Base-by-base conservation (phyloP, 2,113 vertebrate genomes). In the Nestor notabilis region DNA sequence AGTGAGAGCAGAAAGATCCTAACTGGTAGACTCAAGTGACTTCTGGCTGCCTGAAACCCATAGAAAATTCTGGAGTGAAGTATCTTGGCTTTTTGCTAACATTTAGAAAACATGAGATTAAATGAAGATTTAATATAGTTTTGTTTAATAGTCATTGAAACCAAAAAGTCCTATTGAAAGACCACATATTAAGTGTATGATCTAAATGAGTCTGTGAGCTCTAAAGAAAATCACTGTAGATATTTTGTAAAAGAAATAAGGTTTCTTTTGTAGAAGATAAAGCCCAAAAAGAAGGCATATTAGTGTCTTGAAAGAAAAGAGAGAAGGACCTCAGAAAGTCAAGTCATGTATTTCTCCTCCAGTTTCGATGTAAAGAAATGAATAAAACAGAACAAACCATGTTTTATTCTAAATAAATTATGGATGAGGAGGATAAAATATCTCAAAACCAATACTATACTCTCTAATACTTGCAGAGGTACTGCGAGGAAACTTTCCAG, bases 91-190 rank as follows among this genome's bases (percentile, higher is more conserved):
- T 69, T 92, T 83, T 72, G 14, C 3, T 46, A 76, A 49, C 11
- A 55, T 28, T 60, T 72, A 77, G 37, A 76, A 90, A 80, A 39
- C 1, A 18, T 27, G 12, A 68, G 11, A 44, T 87, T 79, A 72
- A 87, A 78, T 49, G 9, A 66, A 60, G 7, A 3, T n/a, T 16
- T 47, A 75, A 50, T 50, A n/a, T 4, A 37, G 2, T 56, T 79
- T 46, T 43, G 10, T 43, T 53, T 65, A 64, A 60, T 77, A 52
- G 35, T 69, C 4, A 21, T 55, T 76, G 44, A 92, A 83, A 75
- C 0, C 0, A 19, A 29, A 53, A 75, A 14, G 1, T 41, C 4
- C 7, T 4, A 44, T 3, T 37, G 31, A 75, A 95, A 66, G 10
- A 50, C 8, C 0, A 2, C 17, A 12, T 27, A 20, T 52, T 68